Base-by-base conservation (phyloP, 1,140 invertebrate genomes). In the Cyrtorhinus lividipennis region DNA sequence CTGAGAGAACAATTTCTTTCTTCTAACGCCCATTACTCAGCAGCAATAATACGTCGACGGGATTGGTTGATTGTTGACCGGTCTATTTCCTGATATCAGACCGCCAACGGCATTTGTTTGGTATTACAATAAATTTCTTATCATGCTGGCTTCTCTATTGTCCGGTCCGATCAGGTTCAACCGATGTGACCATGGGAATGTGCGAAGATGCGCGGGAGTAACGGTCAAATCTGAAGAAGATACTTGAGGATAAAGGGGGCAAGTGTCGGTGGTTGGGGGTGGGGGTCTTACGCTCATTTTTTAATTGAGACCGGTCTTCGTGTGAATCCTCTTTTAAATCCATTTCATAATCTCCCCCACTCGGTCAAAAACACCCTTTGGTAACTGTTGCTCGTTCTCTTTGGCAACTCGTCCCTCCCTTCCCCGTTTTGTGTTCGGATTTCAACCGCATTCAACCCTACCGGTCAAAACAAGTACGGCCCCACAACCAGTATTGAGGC, bases 311-410 rank as follows among this genome's bases (percentile, higher is more conserved):
- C 48, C 48, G 48, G 48, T 53, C 48, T 20, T 20, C 48, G 48
- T 53, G 48, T 53, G 48, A 53, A 53, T 53, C 48, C 18, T 53
- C 48, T 20, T 22, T 53, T 20, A 53, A 53, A 53, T 53, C 10
- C 20, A 22, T 53, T 53, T 53, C 48, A 53, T 53, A 53, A 53
- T 20, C 18, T 20, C 48, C 48, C 48, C 48, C 8, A 8, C 48
- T 53, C 10, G 3, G 10, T 13, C 5, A 5, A 20, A 5, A 53
- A 20, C 38, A n/a, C 38, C 8, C 8, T 44, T 22, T 53, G 8
- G 48, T 53, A 53, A 53, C 48, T 53, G 48, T 53, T 53, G 48
- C 48, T n/a, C n/a, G n/a, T n/a, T n/a, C n/a, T n/a, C n/a, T n/a
- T n/a, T n/a, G n/a, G n/a, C n/a, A n/a, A n/a, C n/a, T n/a, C 48